Evolutionary conservation across 2,888 invertebrate genomes (phyloP), one percentile per base, ranked within the genome.

Genomic region (Eumerus sabulonum): DNA sequence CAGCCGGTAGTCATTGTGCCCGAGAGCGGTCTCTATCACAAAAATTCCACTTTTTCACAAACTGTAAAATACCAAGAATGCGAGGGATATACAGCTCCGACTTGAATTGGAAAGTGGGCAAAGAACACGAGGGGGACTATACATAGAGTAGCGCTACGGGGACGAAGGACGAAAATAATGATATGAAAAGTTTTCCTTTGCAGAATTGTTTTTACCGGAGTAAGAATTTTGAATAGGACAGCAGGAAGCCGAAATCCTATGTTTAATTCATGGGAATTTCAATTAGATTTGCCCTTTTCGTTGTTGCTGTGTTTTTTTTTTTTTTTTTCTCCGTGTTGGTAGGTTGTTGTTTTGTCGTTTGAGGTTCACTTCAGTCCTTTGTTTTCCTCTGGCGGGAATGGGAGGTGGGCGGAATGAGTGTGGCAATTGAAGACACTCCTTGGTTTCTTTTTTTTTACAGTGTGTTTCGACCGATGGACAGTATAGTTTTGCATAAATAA

Each of bases 211-310:
- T 76, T 72, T 54, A 17, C 40, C 56, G 17, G 27, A 14, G 44
- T 62, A 53, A 56, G 63, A 59, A 74, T 79, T 79, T 74, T 79
- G 73, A 79, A 79, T 74, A 64, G 73, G 63, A 63, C 73, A 79
- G 73, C 73, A 68, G 79, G 68, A 79, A 74, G 56, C 54, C 68
- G 57, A 79, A 79, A 68, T 64, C 64, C 64, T 60, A 79, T 79
- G 79, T 79, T 73, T 79, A 79, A 79, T 79, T 79, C 79, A 79
- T 79, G 63, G 79, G 79, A 79, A 79, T 79, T 79, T 79, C 79
- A 79, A 79, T 79, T 79, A 79, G 48, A 74, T 74, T 74, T 64
- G 73, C 77, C 68, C 53, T 59, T 72, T 64, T 72, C 36, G 68
- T 70, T 73, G 51, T 67, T 38, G n/a, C 4, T 27, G 5, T 36